Percentiles rank a stretch among this genome's conserved stretches.
phyloP scores from a whole-genome alignment of 2,888 invertebrate genomes.

The Tortricodes alternella region DNA sequence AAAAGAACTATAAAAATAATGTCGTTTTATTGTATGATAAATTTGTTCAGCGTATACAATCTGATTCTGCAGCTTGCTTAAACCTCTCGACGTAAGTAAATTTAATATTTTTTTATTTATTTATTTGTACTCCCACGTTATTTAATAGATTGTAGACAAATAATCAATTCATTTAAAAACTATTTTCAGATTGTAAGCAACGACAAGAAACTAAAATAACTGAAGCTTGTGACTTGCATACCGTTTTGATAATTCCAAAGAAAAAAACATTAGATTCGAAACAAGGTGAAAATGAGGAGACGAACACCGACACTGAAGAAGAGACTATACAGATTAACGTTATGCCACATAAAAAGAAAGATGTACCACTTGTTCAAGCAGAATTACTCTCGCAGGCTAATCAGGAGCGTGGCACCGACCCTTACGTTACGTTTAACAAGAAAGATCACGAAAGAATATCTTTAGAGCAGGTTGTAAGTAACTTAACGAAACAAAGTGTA shows the following conservation, averaged over 20 bases:
- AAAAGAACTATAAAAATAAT: not conserved
- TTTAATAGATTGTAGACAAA: not conserved
- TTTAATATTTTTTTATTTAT: constrained; percentile 28
- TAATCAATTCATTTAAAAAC: not conserved
- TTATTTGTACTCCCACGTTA: constrained; percentile 70
- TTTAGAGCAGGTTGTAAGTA: not conserved
- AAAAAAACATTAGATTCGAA: not conserved
- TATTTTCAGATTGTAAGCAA: not conserved
- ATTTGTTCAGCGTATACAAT: not conserved
- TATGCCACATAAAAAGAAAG: not conserved
- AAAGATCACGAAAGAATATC: not conserved
- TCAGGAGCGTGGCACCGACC: not conserved
- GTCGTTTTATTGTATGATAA: not conserved
- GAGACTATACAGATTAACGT: too few relatives aligned
- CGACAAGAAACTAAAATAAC: not conserved
- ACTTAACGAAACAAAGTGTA: not conserved
- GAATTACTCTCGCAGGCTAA: not conserved
- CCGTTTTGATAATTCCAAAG: not conserved
- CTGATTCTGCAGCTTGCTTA: not conserved
- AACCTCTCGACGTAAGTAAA: not conserved
- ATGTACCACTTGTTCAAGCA: not conserved
- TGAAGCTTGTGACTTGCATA: not conserved
- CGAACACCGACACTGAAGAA: too few relatives aligned
- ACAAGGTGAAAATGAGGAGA: too few relatives aligned
- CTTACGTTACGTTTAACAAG: not conserved